Evolutionary conservation across 2,888 invertebrate genomes (phyloP), one percentile per base, ranked within the genome.

Genomic region (Tenthredo livida): DNA sequence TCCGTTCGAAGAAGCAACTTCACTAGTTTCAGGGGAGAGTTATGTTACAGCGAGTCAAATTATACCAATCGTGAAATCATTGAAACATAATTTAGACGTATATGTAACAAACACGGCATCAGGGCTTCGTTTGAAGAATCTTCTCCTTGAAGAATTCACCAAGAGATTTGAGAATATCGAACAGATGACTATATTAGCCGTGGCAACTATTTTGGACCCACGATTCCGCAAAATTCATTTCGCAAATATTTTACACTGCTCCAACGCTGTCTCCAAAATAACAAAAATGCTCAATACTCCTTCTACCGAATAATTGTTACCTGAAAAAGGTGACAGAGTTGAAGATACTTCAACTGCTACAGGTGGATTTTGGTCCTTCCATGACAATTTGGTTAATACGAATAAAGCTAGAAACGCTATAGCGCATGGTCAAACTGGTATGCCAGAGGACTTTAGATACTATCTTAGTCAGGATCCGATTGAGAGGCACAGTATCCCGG

Each of bases 241-340:
- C 25, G 15, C 7, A n/a, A 75, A 75, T 75, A 43, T 47, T 17
- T n/a, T 75, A 75, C 9, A 43, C 50, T 86, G 86, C 84, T 70
- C 80, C 50, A 50, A 85, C 43, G 86, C 85, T 7, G 85, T 87
- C 5, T 85, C 84, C 67, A 84, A 84, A 73, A 86, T 87, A 25
- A 75, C 85, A 50, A 58, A 80, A 82, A 15, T 17, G 65, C 25
- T 86, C 12, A 80, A 85, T 61, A 47, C 47, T 12, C 21, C 47
- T 75, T n/a, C n/a, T 47, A 10, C 2, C 25, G 47, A 47, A 10
- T 1, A 75, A n/a, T 75, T 43, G 5, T 15, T 47, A n/a, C 47
- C 47, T 47, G 9, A 3, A 43, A n/a, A 47, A 75, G 5, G 47
- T 75, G 17, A 43, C 43, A 43, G 21, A 37, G 25, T 75, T 17